phyloP scores from a whole-genome alignment of 2,113 vertebrate species.

The Peromyscus californicus region DNA sequence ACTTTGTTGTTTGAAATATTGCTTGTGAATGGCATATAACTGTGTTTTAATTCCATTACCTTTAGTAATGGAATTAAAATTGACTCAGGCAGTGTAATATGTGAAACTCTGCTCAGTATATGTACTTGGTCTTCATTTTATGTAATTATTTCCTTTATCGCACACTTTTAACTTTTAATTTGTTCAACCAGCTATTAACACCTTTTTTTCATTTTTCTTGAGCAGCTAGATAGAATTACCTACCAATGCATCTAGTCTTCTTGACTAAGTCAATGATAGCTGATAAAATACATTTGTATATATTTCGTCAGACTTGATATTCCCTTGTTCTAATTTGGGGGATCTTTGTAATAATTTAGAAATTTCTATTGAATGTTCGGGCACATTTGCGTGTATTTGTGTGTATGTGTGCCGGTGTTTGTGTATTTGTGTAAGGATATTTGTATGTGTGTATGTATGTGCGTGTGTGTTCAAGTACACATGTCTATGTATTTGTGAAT shows the following conservation, averaged over 20 bases:
- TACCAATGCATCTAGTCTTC: constrained; percentile 3
- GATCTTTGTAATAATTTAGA: not conserved
- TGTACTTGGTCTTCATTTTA: not conserved
- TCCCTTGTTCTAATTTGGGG: not conserved
- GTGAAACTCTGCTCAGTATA: not conserved
- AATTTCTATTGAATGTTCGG: not conserved
- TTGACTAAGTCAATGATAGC: not conserved
- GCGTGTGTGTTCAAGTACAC: fast-evolving
- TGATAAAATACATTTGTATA: not conserved
- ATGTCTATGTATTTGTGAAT: not conserved
- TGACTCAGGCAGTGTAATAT: not conserved
- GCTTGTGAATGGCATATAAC: not conserved
- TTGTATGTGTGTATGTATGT: too few relatives aligned
- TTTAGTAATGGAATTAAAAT: not conserved
- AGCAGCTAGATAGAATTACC: not conserved
- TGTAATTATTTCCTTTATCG: not conserved
- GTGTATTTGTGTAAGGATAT: not conserved
- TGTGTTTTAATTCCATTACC: too few relatives aligned
- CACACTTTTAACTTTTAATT: not conserved
- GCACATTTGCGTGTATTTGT: not conserved
- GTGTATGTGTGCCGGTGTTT: not conserved
- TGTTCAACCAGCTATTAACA: not conserved
- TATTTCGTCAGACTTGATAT: not conserved
- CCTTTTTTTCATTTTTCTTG: not conserved
- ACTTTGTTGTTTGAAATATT: not conserved